phyloP scores from a whole-genome alignment of 1,140 invertebrate genomes.

The Scaptomyza montana region DNA sequence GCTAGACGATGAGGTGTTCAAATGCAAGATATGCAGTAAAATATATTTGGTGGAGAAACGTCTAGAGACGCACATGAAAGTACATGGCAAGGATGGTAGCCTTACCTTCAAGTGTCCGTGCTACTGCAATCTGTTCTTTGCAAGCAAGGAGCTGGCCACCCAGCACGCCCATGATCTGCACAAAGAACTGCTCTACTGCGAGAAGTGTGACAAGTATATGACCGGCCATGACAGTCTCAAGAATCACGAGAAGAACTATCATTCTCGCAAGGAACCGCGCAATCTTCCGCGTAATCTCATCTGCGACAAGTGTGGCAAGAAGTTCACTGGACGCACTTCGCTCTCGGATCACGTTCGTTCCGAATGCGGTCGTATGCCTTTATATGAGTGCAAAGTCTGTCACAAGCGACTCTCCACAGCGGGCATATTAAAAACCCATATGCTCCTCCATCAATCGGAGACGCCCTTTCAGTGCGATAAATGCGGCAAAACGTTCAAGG shows the following conservation, averaged over 20 bases:
- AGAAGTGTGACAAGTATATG: slow-evolving; percentile 83
- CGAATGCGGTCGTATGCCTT: slow-evolving; percentile 79
- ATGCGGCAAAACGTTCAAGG: slow-evolving; percentile 83
- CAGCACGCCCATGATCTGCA: slow-evolving; percentile 78
- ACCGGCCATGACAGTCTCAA: slow-evolving; percentile 81
- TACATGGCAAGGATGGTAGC: slow-evolving; percentile 74
- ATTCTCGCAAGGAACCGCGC: slow-evolving; percentile 66
- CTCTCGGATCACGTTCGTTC: slow-evolving; percentile 82
- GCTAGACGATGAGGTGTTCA: slow-evolving; percentile 75
- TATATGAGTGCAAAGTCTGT: slow-evolving; percentile 81
- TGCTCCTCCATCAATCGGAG: slow-evolving; percentile 80
- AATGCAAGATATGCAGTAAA: slow-evolving; percentile 75
- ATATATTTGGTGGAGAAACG: slow-evolving; percentile 81
- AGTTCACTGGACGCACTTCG: slow-evolving; percentile 80
- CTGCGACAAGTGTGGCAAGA: slow-evolving; percentile 84
- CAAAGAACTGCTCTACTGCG: slow-evolving; percentile 81
- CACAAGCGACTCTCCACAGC: slow-evolving; percentile 83
- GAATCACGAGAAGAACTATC: slow-evolving; percentile 75
- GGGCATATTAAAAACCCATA: slow-evolving; percentile 82
- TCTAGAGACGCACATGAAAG: slow-evolving; percentile 69
- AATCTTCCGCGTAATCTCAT: slow-evolving; percentile 78
- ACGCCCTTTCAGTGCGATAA: slow-evolving; percentile 82
- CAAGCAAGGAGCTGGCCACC: slow-evolving; percentile 77
- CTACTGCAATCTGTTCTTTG: slow-evolving; percentile 81
- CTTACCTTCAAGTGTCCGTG: slow-evolving; percentile 82